Evolutionary conservation across 35 echinoderm and acorn worm genomes (phyloP), one percentile per base, ranked within the genome.

Genomic region (Apostichopus californicus): DNA sequence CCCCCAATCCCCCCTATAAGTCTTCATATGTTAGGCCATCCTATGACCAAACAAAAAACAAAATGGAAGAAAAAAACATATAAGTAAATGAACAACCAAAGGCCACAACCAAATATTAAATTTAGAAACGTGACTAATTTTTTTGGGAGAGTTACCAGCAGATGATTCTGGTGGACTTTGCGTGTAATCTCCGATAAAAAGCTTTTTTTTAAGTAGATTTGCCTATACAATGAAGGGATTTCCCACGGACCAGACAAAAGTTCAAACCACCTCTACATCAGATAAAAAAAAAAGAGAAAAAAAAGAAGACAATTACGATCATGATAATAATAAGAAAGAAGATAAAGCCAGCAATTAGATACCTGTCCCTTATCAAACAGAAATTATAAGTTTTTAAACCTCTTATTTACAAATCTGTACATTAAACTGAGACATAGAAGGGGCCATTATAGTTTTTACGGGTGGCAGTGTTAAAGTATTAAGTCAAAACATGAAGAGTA

Each of bases 351-450:
- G 64, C 18, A 18, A 68, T 68, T 17, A 14, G 18, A 68, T 68
- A 14, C 64, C 18, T 8, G 64, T 68, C 54, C 17, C 55, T 83
- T 83, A 55, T 34, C 12, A 83, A 83, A 83, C 34, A 55, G 55
- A 83, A 83, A 83, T 34, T 83, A 83, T 83, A 83, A 83, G 34
- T 83, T 83, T 83, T 83, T 55, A 83, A 83, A 83, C 80, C 80
- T 83, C 80, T 83, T 83, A 83, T 83, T 55, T 83, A 83, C 80
- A 83, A 83, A 56, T 83, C 80, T 83, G 46, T 83, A 83, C 80
- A 83, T 13, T 83, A 10, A 68, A 68, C 34, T 68, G 64, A 14
- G 34, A 46, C 34, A 46, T 46, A 46, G 34, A 46, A 46, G 34
- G 34, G 34, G 34, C 34, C 34, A 46, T 46, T 46, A 46, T 46